Conservation (phyloP, 2,888 invertebrate genomes). For the Cremastinae sp. region DNA sequence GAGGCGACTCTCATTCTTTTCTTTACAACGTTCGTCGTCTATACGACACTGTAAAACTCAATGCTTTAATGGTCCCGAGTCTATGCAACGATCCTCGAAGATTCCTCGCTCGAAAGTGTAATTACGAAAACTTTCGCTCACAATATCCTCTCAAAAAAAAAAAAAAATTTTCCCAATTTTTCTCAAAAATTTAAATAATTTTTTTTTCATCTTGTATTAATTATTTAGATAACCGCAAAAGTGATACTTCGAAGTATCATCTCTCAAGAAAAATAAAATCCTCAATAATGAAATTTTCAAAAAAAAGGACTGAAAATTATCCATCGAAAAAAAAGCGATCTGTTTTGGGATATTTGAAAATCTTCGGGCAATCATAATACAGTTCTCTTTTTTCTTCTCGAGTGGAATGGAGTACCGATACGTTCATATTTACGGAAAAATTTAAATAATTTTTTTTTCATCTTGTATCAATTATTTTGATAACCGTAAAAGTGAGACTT, state of each 20-base stretch:
- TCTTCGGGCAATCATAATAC: background rate
- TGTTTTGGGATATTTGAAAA: background rate
- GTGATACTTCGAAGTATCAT: too few species aligned
- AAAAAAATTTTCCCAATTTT: background rate
- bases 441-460: too few species aligned
- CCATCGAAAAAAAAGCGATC: background rate
- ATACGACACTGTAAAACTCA: background rate
- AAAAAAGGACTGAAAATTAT: too few species aligned
- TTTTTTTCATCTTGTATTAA: too few species aligned
- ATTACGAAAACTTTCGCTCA: background rate
- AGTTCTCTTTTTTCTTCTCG: conserved; percentile 4
- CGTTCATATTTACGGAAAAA: too few species aligned
- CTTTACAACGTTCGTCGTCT: background rate
- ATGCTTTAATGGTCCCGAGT: conserved; percentile 52
- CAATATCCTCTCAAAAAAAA: background rate
- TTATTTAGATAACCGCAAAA: too few species aligned
- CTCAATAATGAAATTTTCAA: too few species aligned
- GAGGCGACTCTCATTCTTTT: conserved; percentile 16
- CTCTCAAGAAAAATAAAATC: too few species aligned
- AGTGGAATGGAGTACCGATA: too few species aligned
- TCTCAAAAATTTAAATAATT: background rate
- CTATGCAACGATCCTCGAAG: conserved; percentile 11
- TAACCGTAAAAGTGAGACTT: too few species aligned
- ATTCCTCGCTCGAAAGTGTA: conserved; percentile 65
- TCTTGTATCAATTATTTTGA: too few species aligned